These are phyloP conservation scores for Drosophila arawakana DNA, from an alignment of 1,140 invertebrate genomes.

Conservation along the genomic window DNA sequence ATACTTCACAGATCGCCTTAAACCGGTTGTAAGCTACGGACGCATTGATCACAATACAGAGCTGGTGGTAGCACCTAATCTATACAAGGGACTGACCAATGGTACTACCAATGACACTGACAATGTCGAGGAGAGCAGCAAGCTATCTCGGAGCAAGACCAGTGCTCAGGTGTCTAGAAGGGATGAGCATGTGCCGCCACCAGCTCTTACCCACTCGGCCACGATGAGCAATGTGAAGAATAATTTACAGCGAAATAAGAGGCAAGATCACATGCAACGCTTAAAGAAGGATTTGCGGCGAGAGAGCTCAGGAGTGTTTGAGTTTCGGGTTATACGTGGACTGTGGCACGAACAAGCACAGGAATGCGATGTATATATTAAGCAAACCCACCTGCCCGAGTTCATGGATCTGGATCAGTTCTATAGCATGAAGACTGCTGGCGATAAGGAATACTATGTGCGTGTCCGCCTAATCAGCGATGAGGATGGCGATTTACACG, in stretches of 20 bases:
- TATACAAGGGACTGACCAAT: conserved; percentile 70
- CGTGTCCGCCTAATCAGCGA: conserved; percentile 61
- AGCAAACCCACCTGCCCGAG: conserved; percentile 69
- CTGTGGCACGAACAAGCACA: conserved; percentile 73
- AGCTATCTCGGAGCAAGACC: conserved; percentile 68
- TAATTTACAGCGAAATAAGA: conserved; percentile 64
- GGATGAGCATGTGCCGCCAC: conserved; percentile 36
- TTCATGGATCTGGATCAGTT: conserved; percentile 75
- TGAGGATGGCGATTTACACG: conserved; percentile 50
- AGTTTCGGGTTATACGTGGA: conserved; percentile 76
- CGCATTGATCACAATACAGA: conserved; percentile 82
- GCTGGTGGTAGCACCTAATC: conserved; percentile 77
- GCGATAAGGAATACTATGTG: conserved; percentile 81
- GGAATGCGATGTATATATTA: conserved; percentile 81
- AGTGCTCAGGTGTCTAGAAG: conserved; percentile 52
- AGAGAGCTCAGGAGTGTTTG: conserved; percentile 68
- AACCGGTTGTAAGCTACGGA: conserved; percentile 73
- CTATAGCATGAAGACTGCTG: conserved; percentile 68
- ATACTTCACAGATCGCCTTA: conserved; percentile 67
- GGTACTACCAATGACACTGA: conserved; percentile 35
- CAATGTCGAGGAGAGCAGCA: conserved; percentile 30
- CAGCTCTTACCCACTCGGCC: conserved; percentile 57
- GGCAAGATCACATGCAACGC: conserved; percentile 75
- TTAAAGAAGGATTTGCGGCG: conserved; percentile 72
- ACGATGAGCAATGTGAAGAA: conserved; percentile 67